A percentile compares a stretch with the other conserved stretches of the same genome.
Evolutionary conservation across 2,113 vertebrate species (phyloP).

Genomic region (Halcyon senegalensis): DNA sequence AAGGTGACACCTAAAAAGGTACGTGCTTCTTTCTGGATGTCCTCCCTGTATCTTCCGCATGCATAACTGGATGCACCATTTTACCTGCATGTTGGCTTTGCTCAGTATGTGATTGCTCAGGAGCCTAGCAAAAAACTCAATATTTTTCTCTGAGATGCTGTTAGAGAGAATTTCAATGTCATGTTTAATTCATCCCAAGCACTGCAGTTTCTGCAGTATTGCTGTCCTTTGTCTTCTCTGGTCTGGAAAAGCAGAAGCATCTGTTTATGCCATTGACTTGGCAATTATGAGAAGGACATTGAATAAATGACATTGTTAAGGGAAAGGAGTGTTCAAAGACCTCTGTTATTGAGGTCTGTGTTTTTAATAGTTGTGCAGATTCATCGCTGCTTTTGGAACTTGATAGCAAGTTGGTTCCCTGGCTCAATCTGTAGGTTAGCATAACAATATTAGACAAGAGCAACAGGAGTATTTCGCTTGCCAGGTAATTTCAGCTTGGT

Average conservation of each 20-base stretch:
- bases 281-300: constrained; percentile 5
- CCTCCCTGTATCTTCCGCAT: background rate
- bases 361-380: constrained; percentile 5
- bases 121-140: background rate
- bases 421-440: background rate
- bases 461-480: background rate
- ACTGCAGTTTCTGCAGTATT: background rate
- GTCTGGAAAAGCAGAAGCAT: background rate
- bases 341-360: background rate
- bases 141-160: background rate
- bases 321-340: background rate
- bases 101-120: background rate
- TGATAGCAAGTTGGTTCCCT: background rate
- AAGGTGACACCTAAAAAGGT: constrained; percentile 49
- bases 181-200: background rate
- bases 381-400: constrained; percentile 22
- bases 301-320: background rate
- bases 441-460: background rate
- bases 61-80: background rate
- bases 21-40: background rate
- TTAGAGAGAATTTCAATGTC: background rate
- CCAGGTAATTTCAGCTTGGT: background rate
- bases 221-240: background rate
- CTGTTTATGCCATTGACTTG: constrained; percentile 23
- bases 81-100: background rate